phyloP scores from a whole-genome alignment of 2,797 vertebrate genomes.

The Phrynocephalus guinanensis region DNA sequence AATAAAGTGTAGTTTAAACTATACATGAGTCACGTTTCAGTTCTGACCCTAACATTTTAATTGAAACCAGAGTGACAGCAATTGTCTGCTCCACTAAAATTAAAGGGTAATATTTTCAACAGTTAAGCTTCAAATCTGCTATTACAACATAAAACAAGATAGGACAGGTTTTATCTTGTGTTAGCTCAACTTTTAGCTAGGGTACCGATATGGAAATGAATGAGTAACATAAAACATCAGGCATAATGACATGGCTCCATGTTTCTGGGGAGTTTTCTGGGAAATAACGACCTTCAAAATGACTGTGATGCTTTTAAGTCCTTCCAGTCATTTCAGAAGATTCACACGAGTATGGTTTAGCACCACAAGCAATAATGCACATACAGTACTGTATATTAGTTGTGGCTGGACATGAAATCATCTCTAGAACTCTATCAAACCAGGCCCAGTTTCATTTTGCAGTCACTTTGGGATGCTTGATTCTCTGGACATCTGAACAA shows the following conservation, averaged over 20 bases:
- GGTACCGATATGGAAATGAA: neutral
- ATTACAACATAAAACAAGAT: neutral
- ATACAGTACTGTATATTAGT: slow-evolving; percentile 8
- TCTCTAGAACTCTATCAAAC: slow-evolving; percentile 47
- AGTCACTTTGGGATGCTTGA: slow-evolving; percentile 60
- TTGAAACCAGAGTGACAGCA: neutral
- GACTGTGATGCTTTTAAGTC: slow-evolving; percentile 32
- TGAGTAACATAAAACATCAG: neutral
- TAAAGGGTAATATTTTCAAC: neutral
- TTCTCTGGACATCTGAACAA: slow-evolving; percentile 59
- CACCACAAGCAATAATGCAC: neutral
- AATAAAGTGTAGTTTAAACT: neutral
- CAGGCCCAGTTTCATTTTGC: slow-evolving; percentile 60
- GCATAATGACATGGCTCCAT: neutral
- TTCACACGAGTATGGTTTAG: slow-evolving; percentile 35
- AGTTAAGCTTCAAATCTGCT: neutral
- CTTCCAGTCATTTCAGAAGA: slow-evolving; percentile 21
- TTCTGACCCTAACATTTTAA: neutral
- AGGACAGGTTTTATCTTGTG: neutral
- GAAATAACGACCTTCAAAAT: neutral
- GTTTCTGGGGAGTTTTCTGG: neutral
- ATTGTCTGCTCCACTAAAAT: neutral
- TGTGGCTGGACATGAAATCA: slow-evolving; percentile 42
- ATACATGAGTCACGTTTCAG: neutral
- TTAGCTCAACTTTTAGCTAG: slow-evolving; percentile 4